These are phyloP conservation scores for Zingel zingel DNA, from an alignment of 2,113 vertebrate species.

Conservation along the genomic window DNA sequence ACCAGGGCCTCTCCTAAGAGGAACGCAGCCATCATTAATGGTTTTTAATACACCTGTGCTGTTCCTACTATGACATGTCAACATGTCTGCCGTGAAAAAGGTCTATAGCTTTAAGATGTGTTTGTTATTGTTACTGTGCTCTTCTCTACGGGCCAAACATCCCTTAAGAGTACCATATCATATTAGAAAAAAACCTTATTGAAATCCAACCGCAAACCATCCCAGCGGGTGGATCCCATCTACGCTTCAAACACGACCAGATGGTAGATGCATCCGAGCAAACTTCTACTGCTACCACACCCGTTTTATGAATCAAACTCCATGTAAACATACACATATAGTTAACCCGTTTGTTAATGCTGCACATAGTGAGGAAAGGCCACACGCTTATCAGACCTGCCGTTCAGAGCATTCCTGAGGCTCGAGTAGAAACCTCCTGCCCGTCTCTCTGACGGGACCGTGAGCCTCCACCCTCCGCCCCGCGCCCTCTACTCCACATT, in stretches of 20 bases:
- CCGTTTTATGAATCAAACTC: conserved; percentile 11
- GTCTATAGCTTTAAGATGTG: neutral
- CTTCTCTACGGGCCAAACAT: neutral
- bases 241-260: conserved; percentile 17
- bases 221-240: neutral
- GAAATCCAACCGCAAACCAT: neutral
- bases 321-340: conserved; percentile 56
- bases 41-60: no score
- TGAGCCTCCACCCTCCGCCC: conserved; percentile 33
- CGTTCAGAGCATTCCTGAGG: conserved; percentile 32
- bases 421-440: conserved; percentile 34
- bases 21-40: no score
- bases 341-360: conserved; percentile 8
- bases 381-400: conserved; percentile 24
- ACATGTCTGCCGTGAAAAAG: no score
- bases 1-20: no score
- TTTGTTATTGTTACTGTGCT: neutral
- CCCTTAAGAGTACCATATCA: neutral
- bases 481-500: conserved; percentile 21
- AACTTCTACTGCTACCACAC: neutral
- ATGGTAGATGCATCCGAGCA: conserved; percentile 18
- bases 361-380: conserved; percentile 63
- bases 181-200: neutral
- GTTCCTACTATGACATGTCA: no score
- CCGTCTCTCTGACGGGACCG: neutral